These are phyloP conservation scores for Prionailurus bengalensis DNA, from an alignment of 2,113 vertebrate genomes.

Conservation along the genomic window DNA sequence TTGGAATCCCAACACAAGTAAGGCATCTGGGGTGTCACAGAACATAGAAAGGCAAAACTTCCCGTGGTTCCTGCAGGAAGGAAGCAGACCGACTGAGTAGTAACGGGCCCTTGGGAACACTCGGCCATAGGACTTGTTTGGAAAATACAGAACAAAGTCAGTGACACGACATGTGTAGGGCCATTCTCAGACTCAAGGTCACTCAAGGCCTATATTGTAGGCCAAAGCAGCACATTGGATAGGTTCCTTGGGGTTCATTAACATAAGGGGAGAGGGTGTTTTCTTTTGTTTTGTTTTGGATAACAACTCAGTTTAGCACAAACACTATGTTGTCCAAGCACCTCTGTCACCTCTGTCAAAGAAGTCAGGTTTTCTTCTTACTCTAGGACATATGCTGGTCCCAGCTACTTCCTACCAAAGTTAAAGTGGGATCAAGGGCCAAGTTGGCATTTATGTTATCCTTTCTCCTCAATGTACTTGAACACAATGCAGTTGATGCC, in stretches of 20 bases:
- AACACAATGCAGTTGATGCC: neutral
- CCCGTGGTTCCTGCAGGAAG: neutral
- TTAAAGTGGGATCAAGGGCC: neutral
- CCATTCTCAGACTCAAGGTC: neutral
- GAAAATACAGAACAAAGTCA: neutral
- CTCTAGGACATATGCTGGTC: neutral
- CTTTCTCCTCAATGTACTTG: neutral
- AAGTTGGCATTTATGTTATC: neutral
- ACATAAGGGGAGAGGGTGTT: neutral
- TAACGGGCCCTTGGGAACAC: neutral
- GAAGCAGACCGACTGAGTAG: neutral
- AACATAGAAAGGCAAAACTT: neutral
- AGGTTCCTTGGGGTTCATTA: neutral
- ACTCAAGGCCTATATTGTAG: neutral
- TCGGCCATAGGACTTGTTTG: neutral
- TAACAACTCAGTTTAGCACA: constrained; percentile 3
- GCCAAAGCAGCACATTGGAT: neutral
- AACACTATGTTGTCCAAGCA: neutral
- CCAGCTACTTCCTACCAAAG: neutral
- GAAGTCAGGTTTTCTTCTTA: neutral
- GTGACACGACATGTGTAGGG: neutral
- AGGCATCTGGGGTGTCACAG: neutral
- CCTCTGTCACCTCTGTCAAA: neutral
- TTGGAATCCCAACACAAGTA: neutral
- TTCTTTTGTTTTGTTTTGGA: neutral